Conservation (phyloP, 2,113 vertebrate species). For the Anas platyrhynchos region DNA sequence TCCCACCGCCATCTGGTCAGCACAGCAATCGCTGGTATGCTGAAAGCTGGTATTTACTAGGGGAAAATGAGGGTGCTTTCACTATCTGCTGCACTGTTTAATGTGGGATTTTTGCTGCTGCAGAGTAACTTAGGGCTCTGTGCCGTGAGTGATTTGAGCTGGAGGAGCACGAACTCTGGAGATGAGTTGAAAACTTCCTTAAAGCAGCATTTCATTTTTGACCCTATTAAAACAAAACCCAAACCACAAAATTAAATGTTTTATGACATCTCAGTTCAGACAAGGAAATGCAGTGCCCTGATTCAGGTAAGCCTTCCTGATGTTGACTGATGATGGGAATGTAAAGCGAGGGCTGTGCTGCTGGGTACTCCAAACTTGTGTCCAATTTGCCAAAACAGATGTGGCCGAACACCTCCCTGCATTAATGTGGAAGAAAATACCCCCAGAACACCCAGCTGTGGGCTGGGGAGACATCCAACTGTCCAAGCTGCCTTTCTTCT, state of each 20-base stretch:
- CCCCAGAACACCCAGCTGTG: not conserved
- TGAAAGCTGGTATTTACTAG: not conserved
- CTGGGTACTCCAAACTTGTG: not conserved
- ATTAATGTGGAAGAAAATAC: fast-evolving
- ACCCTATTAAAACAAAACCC: not conserved
- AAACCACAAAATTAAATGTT: not conserved
- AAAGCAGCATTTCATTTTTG: not conserved
- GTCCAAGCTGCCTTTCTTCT: too few relatives aligned
- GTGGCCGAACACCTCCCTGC: not conserved
- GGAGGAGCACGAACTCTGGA: not conserved
- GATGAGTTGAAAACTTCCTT: not conserved
- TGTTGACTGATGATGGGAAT: not conserved
- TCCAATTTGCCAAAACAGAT: not conserved
- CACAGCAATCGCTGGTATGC: not conserved
- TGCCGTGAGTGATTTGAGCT: not conserved
- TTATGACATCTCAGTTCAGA: not conserved
- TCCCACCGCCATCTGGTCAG: conserved; percentile 40
- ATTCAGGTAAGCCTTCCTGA: not conserved
- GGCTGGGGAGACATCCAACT: not conserved
- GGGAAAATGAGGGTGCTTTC: not conserved
- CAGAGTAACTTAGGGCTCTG: not conserved
- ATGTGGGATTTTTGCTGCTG: not conserved
- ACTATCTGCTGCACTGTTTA: not conserved
- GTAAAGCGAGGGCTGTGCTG: not conserved
- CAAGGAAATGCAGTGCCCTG: not conserved